These are phyloP conservation scores for Centropyge bicolor DNA, from an alignment of 2,797 vertebrate species.

Conservation along the genomic window DNA sequence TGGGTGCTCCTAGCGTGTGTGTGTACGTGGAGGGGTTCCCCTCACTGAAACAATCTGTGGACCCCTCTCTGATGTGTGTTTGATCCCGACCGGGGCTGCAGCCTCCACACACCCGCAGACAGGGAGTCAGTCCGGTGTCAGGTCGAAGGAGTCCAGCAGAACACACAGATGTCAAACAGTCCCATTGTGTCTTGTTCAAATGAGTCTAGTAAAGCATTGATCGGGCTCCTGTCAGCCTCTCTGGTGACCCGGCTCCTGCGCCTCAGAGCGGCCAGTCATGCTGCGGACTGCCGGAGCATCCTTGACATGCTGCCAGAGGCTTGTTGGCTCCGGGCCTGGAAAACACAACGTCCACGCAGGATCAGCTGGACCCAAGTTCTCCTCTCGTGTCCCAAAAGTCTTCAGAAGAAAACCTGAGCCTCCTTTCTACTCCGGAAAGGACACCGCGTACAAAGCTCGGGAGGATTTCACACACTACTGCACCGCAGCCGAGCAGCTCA, in stretches of 20 bases:
- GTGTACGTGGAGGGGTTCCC: constrained; percentile 35
- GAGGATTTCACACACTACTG: constrained; percentile 32
- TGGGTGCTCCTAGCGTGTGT: constrained; percentile 16
- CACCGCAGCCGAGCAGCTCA: constrained; percentile 27
- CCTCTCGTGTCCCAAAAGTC: constrained; percentile 2
- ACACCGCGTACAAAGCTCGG: constrained; percentile 33
- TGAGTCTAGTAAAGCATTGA: background rate
- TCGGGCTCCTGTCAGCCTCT: background rate
- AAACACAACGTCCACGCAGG: constrained; percentile 6
- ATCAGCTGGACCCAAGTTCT: constrained; percentile 20
- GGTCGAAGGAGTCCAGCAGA: constrained; percentile 40
- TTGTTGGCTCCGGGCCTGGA: constrained; percentile 49
- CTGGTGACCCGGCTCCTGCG: constrained; percentile 21
- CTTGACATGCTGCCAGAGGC: constrained; percentile 57
- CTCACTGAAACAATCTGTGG: constrained; percentile 25
- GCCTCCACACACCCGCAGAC: constrained; percentile 29
- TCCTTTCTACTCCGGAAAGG: constrained; percentile 36
- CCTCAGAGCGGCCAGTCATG: constrained; percentile 30
- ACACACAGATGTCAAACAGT: constrained; percentile 14
- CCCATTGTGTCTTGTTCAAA: constrained; percentile 34
- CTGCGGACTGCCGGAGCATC: constrained; percentile 52
- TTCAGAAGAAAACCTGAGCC: constrained; percentile 24
- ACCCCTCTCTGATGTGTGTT: constrained; percentile 21
- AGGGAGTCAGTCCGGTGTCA: constrained; percentile 55
- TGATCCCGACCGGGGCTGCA: constrained; percentile 47